Conservation (phyloP, 1,140 invertebrate genomes). For the Halesus radiatus region DNA sequence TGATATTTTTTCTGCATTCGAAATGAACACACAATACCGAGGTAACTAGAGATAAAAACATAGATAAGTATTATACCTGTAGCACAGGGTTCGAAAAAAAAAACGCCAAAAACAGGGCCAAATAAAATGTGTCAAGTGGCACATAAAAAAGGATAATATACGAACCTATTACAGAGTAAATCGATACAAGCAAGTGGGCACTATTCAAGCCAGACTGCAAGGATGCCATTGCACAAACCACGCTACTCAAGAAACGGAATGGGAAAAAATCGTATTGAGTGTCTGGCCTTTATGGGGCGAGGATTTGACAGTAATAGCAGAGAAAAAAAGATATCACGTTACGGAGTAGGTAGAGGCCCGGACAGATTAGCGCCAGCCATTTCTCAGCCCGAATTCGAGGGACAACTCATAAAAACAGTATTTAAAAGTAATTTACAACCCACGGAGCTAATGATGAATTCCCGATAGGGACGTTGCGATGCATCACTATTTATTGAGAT, state of each 20-base stretch:
- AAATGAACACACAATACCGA: not conserved
- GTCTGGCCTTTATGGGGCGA: constrained; percentile 3
- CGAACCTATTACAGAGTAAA: constrained; percentile 31
- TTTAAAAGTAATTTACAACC: not conserved
- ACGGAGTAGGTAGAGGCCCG: not conserved
- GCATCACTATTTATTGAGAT: not conserved
- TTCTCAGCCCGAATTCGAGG: constrained; percentile 9
- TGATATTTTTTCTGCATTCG: not conserved
- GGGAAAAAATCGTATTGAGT: constrained; percentile 14
- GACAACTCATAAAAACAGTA: too few relatives aligned
- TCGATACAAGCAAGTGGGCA: constrained; percentile 27
- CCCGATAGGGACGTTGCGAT: not conserved
- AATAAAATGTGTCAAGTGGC: constrained; percentile 40
- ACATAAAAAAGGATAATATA: constrained; percentile 38
- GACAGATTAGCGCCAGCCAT: constrained; percentile 30
- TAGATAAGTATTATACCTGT: constrained; percentile 4
- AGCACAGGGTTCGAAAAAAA: not conserved
- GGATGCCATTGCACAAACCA: not conserved
- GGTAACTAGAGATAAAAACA: not conserved
- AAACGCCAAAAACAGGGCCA: not conserved
- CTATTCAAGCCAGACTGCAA: not conserved
- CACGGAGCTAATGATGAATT: not conserved
- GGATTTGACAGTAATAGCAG: constrained; percentile 36
- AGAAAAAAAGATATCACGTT: constrained; percentile 42
- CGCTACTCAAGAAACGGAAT: not conserved